Percentiles rank a stretch among this genome's conserved stretches.
phyloP scores from a whole-genome alignment of 2,888 invertebrate species.

The Ptilodon capucinus region DNA sequence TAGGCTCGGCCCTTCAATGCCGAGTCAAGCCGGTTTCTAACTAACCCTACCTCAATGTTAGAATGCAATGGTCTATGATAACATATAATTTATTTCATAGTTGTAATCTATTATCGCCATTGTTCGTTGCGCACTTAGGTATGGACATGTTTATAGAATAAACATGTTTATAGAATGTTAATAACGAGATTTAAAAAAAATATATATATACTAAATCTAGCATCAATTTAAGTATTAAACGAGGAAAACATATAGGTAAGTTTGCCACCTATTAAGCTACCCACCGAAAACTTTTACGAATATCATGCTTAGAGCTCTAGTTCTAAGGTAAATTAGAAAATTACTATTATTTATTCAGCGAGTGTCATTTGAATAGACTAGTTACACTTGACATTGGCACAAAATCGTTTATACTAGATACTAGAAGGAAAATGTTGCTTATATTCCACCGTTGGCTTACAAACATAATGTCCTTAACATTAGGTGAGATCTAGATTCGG shows the following conservation, averaged over 20 bases:
- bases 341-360: background rate
- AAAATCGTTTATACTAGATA: constrained; percentile 40
- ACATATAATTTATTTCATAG: background rate
- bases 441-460: constrained; percentile 36
- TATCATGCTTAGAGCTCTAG: too few relatives aligned
- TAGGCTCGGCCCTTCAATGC: background rate
- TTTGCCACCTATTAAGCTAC: too few relatives aligned
- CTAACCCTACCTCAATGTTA: background rate
- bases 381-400: constrained; percentile 73
- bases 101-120: background rate
- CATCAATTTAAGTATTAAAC: too few relatives aligned
- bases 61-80: background rate
- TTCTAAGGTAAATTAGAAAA: background rate
- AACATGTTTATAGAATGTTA: too few relatives aligned
- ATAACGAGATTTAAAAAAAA: too few relatives aligned
- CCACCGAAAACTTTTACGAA: too few relatives aligned
- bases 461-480: constrained; percentile 36
- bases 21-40: background rate
- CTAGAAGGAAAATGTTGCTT: constrained; percentile 62
- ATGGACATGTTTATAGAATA: too few relatives aligned
- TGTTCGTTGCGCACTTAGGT: background rate
- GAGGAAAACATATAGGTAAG: too few relatives aligned
- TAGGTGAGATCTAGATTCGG: constrained; percentile 7
- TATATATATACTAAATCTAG: too few relatives aligned
- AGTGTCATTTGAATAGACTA: constrained; percentile 38